Evolutionary conservation across 2,888 invertebrate genomes (phyloP), one percentile per base, ranked within the genome.

Genomic region (Lingula anatina): DNA sequence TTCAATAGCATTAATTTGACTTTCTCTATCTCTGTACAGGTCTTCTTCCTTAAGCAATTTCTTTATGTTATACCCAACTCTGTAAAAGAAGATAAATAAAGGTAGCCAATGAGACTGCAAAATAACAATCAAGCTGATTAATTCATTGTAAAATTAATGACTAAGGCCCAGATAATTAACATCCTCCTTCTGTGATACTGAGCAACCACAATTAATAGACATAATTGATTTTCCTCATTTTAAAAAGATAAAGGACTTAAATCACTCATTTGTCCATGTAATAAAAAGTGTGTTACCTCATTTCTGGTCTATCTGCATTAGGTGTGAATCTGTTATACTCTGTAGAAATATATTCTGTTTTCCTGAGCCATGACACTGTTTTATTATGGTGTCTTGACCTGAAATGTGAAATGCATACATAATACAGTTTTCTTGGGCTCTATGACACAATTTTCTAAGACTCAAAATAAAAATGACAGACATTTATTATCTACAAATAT

Each of bases 301-400:
- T 94, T 82, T 99, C 99, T 73, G 94, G 93, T 82, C 96, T 94
- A 72, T 97, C 96, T 60, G 90, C 89, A 20, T 95, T 93, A 52
- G 65, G 68, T 74, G 95, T 94, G 78, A 95, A 97, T 56, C 97
- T 84, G 21, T 96, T 97, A 76, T 93, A 95, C 79, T 99, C 99
- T 36, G 97, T 96, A 3, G 96, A 96, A 68, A 99, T 99, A 71
- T 99, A 99, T 77, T 99, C 99, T 0, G 99, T 99, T 62, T 95
- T 87, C 46, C 99, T 85, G 73, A 99, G 83, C 99, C 99, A 99
- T 0, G 99, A 96, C 1, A 99, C 97, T 71, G 89, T 90, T 59
- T 90, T 88, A 1, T 93, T 93, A 82, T 99, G 97, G 80, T 96
- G 95, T 5, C 90, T 83, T 0, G 96, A 96, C 59, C 83, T 81